Conservation (phyloP, 2,888 invertebrate species). For the Lasioglossum malachurum region DNA sequence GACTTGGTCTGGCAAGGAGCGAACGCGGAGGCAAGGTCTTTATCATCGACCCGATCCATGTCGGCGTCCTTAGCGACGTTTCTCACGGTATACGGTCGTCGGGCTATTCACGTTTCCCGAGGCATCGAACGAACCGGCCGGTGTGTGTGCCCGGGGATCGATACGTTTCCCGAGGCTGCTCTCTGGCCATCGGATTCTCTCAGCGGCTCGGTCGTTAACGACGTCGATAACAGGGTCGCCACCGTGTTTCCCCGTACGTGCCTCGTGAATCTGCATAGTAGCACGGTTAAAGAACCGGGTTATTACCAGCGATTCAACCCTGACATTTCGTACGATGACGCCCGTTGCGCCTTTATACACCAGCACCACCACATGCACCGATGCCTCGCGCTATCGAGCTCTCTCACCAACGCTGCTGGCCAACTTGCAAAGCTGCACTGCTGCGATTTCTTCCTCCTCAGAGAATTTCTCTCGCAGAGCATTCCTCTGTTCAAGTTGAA, state of each 20-base stretch:
- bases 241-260: conserved; percentile 37
- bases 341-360: conserved; percentile 30
- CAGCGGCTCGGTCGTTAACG: conserved; percentile 41
- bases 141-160: conserved; percentile 25
- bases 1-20: background rate
- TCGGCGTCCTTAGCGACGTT: conserved; percentile 17
- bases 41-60: conserved; percentile 17
- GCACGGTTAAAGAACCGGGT: conserved; percentile 73
- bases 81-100: conserved; percentile 28
- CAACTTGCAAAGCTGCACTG: background rate
- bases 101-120: conserved; percentile 18
- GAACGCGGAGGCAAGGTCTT: conserved; percentile 6
- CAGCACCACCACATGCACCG: background rate
- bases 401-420: background rate
- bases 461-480: background rate
- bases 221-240: conserved; percentile 56
- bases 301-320: conserved; percentile 78
- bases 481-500: background rate
- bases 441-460: background rate
- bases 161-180: conserved; percentile 3
- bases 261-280: conserved; percentile 59
- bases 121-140: conserved; percentile 16
- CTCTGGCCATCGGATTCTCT: conserved; percentile 16
- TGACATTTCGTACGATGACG: conserved; percentile 78
- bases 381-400: background rate